Conservation (phyloP, 2,888 invertebrate genomes). For the Erebia palarica region DNA sequence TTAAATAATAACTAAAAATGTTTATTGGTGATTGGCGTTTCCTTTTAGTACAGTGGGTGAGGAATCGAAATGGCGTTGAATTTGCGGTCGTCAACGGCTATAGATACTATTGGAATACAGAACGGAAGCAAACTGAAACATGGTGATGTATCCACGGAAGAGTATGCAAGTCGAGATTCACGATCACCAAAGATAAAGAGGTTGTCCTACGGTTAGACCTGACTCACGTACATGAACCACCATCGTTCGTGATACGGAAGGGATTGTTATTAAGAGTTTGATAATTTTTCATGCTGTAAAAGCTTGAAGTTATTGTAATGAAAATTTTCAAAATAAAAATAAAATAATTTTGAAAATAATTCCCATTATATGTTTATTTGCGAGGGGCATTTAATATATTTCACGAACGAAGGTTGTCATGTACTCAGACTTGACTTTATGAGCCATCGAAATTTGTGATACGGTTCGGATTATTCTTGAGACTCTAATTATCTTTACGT, state of each 20-base stretch:
- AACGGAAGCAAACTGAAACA: conserved; percentile 27
- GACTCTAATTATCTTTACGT: too few relatives aligned
- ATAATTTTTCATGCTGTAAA: neutral
- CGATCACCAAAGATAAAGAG: neutral
- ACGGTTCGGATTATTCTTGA: too few relatives aligned
- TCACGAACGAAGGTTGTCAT: too few relatives aligned
- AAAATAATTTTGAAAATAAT: too few relatives aligned
- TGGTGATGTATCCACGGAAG: conserved; percentile 44
- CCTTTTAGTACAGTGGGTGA: conserved; percentile 35
- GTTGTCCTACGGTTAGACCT: conserved; percentile 11
- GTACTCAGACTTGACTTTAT: too few relatives aligned
- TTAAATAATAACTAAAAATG: too few relatives aligned
- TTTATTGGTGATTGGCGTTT: too few relatives aligned
- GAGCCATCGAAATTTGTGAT: too few relatives aligned
- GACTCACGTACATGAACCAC: conserved; percentile 62
- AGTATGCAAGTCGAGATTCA: conserved; percentile 37
- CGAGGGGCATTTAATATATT: too few relatives aligned
- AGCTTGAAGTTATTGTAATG: too few relatives aligned
- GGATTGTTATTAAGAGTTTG: neutral
- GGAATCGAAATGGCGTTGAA: conserved; percentile 36
- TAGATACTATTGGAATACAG: conserved; percentile 44
- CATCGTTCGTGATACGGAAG: neutral
- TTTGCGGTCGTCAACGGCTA: conserved; percentile 45
- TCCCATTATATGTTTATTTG: too few relatives aligned
- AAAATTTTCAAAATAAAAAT: too few relatives aligned